These are phyloP conservation scores for Aelia acuminata DNA, from an alignment of 2,888 invertebrate species.

Conservation along the genomic window DNA sequence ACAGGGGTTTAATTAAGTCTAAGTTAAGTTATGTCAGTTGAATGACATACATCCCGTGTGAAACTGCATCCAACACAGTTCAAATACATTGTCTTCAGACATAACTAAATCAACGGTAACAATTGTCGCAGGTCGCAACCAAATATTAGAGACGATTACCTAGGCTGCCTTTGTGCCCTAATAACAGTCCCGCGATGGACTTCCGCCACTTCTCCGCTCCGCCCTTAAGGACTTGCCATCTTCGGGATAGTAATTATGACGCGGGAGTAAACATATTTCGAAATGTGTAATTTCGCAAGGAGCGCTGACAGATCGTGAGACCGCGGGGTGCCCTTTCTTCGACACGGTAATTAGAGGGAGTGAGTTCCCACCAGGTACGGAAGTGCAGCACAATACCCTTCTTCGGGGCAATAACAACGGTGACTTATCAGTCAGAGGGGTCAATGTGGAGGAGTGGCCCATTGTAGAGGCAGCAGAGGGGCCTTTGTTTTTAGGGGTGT, in stretches of 20 bases:
- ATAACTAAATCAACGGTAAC: neutral
- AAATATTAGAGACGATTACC: constrained; percentile 1
- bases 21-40: neutral
- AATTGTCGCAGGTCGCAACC: constrained; percentile 3
- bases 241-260: constrained; percentile 21
- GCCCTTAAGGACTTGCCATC: neutral
- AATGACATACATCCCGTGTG: neutral
- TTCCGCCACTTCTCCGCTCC: constrained; percentile 5
- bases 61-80: neutral
- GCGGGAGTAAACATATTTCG: constrained; percentile 15
- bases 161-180: neutral
- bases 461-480: neutral
- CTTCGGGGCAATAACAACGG: constrained; percentile 36
- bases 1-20: neutral
- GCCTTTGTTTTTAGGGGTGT: constrained; percentile 24
- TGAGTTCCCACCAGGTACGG: constrained; percentile 47
- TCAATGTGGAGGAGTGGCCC: constrained; percentile 44
- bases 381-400: constrained; percentile 4
- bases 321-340: constrained; percentile 42
- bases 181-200: constrained; percentile 5
- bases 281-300: constrained; percentile 45
- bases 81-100: neutral
- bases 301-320: constrained; percentile 48
- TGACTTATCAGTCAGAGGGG: constrained; percentile 56
- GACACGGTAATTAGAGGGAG: constrained; percentile 34